Percentiles rank a stretch among this genome's conserved stretches.
phyloP scores from a whole-genome alignment of 2,113 vertebrate species.

The Apaloderma vittatum region DNA sequence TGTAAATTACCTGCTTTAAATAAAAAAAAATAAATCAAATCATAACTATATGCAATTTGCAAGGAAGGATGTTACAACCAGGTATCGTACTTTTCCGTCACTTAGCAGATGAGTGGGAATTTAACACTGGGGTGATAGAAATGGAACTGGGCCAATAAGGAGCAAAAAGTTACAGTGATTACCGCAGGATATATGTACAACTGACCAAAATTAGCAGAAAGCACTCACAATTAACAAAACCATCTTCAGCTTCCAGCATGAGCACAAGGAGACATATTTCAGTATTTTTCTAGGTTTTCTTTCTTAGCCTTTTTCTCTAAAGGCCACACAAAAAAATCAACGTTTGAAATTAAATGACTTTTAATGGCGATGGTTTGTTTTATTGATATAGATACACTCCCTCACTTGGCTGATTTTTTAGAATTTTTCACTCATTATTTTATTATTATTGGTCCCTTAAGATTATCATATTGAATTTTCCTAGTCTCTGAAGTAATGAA shows the following conservation, averaged over 20 bases:
- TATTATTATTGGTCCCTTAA: constrained; percentile 59
- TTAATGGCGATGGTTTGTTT: constrained; percentile 29
- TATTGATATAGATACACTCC: background rate
- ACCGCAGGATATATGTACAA: background rate
- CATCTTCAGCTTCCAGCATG: background rate
- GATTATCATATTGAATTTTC: constrained; percentile 31
- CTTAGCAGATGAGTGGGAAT: constrained; percentile 45
- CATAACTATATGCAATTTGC: background rate
- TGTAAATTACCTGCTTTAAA: background rate
- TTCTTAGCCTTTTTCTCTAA: background rate
- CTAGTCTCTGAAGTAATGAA: constrained; percentile 65
- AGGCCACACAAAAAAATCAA: background rate
- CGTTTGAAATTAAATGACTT: background rate
- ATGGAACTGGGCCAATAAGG: background rate
- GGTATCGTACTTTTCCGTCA: background rate
- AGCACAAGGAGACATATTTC: background rate
- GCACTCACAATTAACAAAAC: background rate
- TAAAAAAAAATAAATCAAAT: constrained; percentile 11
- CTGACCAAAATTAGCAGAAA: constrained; percentile 8
- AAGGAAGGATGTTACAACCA: background rate
- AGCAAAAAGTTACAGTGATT: background rate
- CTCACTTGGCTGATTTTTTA: constrained; percentile 33
- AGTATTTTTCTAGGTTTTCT: background rate
- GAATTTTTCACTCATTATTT: constrained; percentile 49
- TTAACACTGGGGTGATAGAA: background rate